Conservation (phyloP, 1,140 invertebrate species). For the Notospermus geniculatus region DNA sequence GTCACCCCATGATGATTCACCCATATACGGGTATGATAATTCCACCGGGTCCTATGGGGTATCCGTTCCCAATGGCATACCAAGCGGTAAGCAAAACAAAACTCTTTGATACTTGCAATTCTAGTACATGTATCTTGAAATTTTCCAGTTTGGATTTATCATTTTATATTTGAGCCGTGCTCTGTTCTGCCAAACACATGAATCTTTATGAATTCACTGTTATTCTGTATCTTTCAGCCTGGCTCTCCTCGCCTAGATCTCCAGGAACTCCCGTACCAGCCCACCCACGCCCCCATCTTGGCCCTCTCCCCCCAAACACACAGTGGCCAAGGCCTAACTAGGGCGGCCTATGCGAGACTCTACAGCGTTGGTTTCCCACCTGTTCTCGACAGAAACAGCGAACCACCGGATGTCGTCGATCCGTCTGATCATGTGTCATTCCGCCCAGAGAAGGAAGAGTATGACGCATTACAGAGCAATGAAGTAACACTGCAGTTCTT, state of each 20-base stretch:
- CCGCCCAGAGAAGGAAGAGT: conserved; percentile 37
- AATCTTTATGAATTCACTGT: no score
- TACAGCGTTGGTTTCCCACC: conserved; percentile 50
- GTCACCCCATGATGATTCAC: no score
- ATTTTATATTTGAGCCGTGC: no score
- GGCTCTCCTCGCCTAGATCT: conserved; percentile 31
- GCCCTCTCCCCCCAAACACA: conserved; percentile 26
- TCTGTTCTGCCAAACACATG: no score
- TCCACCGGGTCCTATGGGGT: no score
- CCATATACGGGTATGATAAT: no score
- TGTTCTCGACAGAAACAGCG: conserved; percentile 47
- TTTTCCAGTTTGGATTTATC: no score
- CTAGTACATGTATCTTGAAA: no score
- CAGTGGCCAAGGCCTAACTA: conserved; percentile 43
- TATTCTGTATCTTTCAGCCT: neutral
- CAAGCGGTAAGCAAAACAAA: no score
- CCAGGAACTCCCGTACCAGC: conserved; percentile 41
- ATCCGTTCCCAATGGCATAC: no score
- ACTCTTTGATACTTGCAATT: no score
- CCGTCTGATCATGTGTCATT: conserved; percentile 31
- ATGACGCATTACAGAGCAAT: conserved; percentile 52
- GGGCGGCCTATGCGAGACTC: conserved; percentile 53
- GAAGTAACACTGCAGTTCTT: conserved; percentile 56
- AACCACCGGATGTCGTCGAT: conserved; percentile 52
- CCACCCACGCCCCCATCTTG: conserved; percentile 43